Percentiles rank a stretch among this genome's conserved stretches.
These are phyloP conservation scores for Bugulina stolonifera DNA, from an alignment of 2,888 invertebrate species.

Conservation along the genomic window DNA sequence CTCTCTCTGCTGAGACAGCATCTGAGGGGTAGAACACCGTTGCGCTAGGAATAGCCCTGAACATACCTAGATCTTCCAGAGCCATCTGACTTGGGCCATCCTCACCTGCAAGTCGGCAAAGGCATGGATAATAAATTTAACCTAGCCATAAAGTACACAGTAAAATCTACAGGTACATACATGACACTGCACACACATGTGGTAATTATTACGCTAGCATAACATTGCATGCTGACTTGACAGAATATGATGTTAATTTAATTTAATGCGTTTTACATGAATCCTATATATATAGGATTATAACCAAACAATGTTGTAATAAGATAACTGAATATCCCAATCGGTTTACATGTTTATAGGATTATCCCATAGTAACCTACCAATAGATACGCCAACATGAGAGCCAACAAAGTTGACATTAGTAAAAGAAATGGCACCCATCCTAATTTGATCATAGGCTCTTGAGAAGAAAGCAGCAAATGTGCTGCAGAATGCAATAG, in stretches of 20 bases:
- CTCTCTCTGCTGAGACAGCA: conserved; percentile 88
- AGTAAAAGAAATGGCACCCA: conserved; percentile 98
- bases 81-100: conserved; percentile 99
- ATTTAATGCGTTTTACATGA: too few species aligned
- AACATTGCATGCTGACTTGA: too few species aligned
- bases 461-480: conserved; percentile 97
- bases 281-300: conserved; percentile 27
- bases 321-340: too few species aligned
- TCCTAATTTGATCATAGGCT: conserved; percentile 95
- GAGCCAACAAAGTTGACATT: conserved; percentile 95
- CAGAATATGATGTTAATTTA: too few species aligned
- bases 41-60: conserved; percentile 76
- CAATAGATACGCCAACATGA: conserved; percentile 96
- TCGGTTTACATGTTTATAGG: not conserved
- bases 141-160: too few species aligned
- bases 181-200: too few species aligned
- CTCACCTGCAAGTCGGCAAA: too few species aligned
- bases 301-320: conserved; percentile 22
- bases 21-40: conserved; percentile 72
- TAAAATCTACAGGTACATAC: too few species aligned
- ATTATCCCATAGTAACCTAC: conserved; percentile 52
- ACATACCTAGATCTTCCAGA: conserved; percentile 93
- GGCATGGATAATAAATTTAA: too few species aligned
- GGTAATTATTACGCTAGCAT: too few species aligned
- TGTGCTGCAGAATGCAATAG: conserved; percentile 89